Evolutionary conservation across 2,797 vertebrate species (phyloP), one percentile per base, ranked within the genome.

Genomic region (Melanotaenia trifasciata): DNA sequence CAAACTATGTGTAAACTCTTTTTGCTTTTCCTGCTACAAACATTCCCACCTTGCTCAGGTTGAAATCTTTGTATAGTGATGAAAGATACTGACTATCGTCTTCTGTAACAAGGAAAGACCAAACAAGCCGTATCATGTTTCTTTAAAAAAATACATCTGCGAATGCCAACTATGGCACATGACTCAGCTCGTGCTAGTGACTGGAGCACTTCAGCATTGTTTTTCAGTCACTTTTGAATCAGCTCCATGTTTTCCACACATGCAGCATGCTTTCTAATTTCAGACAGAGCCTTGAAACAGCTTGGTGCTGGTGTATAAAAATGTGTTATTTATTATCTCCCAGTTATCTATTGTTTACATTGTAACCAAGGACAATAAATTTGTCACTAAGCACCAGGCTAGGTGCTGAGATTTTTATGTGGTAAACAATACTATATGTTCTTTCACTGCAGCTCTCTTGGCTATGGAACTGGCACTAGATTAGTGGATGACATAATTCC

Each of bases 341-440:
- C 92, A 94, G 92, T 95, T 95, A 95, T 95, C 94, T 93, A 88
- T 93, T 96, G 94, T 98, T 97, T 97, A 93, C 92, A 93, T 94
- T 89, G 96, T 98, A 97, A 95, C 97, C 95, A 97, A 89, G 95
- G 91, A 93, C 94, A 93, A 95, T 95, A 95, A 95, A 94, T 94
- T 88, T 94, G 94, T 96, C 91, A 95, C 89, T 95, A 95, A 94
- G 95, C 94, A 89, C 92, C 93, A 81, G 91, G 87, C 87, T 95
- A 92, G 95, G 94, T 95, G 95, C 95, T 96, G 95, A 94, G 93
- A 95, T 96, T 93, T 96, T 94, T 95, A 95, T 90, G 96, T 95
- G 96, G 95, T 96, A 96, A 97, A 97, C 96, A 96, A 95, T 96
- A 96, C 95, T 96, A 95, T 95, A 95, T 95, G 95, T 95, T 96